Percentiles rank a stretch among this genome's conserved stretches.
Evolutionary conservation across 2,113 vertebrate genomes (phyloP).

Genomic region (Podarcis raffonei): DNA sequence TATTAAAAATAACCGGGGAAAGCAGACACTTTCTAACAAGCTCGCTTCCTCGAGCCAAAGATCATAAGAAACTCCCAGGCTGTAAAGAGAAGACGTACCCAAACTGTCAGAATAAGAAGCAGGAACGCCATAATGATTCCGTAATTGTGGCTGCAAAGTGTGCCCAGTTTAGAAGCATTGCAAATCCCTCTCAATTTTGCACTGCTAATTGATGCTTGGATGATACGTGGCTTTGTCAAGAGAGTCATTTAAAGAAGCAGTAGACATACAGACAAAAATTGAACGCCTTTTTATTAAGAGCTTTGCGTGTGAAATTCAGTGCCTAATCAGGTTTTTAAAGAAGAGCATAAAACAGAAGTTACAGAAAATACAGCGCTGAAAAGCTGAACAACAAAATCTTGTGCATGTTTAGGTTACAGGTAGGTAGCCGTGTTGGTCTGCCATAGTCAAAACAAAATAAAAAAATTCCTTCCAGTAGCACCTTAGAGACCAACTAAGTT

Average conservation of each 20-base stretch:
- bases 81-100: background rate
- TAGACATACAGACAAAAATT: background rate
- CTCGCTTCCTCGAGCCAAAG: background rate
- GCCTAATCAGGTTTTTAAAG: background rate
- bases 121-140: background rate
- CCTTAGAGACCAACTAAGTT: too few species aligned
- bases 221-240: background rate
- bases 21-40: background rate
- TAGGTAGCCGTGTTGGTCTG: too few species aligned
- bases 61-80: background rate
- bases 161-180: background rate
- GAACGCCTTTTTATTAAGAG: background rate
- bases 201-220: background rate
- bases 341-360: background rate
- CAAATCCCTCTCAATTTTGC: background rate
- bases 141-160: background rate
- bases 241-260: background rate
- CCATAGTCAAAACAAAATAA: too few species aligned
- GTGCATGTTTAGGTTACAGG: too few species aligned
- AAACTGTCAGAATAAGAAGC: slow-evolving; percentile 10
- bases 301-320: background rate
- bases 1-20: slow-evolving; percentile 12
- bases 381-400: background rate
- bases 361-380: background rate
- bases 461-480: too few species aligned